A percentile compares a stretch with the other conserved stretches of the same genome.
phyloP scores from a whole-genome alignment of 2,888 invertebrate genomes.

The Nipponacmea schrenckii region DNA sequence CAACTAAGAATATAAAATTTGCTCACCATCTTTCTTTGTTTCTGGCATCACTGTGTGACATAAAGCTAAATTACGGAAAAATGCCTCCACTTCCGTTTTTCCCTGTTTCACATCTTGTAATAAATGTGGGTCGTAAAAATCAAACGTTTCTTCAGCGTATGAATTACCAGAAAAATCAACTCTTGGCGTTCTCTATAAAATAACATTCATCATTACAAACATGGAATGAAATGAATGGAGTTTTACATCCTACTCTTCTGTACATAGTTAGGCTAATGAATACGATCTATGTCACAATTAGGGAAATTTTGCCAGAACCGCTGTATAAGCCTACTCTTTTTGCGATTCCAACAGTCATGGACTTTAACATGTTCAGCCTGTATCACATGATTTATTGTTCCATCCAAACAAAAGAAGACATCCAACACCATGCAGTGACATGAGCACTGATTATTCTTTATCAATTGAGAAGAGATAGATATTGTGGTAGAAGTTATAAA shows the following conservation, averaged over 20 bases:
- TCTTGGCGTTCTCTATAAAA: constrained; percentile 77
- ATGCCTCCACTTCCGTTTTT: constrained; percentile 82
- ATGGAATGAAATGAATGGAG: no score
- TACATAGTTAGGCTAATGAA: no score
- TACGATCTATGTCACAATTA: neutral
- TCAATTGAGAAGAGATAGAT: no score
- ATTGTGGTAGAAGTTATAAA: constrained; percentile 1
- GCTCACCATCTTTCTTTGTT: constrained; percentile 77
- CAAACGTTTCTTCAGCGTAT: constrained; percentile 90
- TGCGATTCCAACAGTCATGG: neutral
- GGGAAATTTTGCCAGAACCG: neutral
- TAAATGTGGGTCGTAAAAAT: constrained; percentile 89
- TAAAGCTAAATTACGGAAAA: constrained; percentile 91
- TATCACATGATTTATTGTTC: no score
- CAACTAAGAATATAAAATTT: neutral
- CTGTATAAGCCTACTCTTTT: no score
- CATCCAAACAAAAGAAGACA: no score
- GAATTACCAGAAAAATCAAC: constrained; percentile 95
- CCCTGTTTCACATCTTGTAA: constrained; percentile 82
- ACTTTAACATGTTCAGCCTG: no score
- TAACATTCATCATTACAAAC: neutral
- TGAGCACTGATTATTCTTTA: no score
- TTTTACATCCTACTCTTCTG: neutral
- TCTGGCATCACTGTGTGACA: constrained; percentile 99
- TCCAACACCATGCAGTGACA: no score